Base-by-base conservation (phyloP, 2,888 invertebrate genomes). In the Temnothorax rugatulus region DNA sequence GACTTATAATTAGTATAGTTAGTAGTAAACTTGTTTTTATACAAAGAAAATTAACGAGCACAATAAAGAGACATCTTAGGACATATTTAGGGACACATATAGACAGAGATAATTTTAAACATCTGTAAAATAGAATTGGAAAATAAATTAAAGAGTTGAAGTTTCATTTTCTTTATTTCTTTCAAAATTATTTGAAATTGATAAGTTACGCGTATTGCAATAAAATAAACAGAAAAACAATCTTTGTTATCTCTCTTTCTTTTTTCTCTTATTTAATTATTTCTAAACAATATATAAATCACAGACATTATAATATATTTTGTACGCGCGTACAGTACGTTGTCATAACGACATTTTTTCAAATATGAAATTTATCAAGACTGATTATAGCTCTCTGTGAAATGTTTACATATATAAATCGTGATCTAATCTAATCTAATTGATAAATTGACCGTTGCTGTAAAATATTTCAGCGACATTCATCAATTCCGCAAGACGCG, bases 401-500 rank as follows among this genome's bases (percentile, higher is more conserved):
- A 18, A 41, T 66, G 15, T 5, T 8, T 34, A 47, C 29, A 3
- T 29, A 0, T 9, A 25, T 13, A 44, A 69, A 76, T 52, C 50
- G 2, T 4, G 9, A 8, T 52, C n/a, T 52, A n/a, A 52, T n/a
- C 8, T 52, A n/a, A 52, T 8, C 8, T 7, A 15, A 44, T 34
- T 69, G 34, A 50, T n/a, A 18, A 44, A 29, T 1, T 54, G n/a
- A 68, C 18, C 44, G 54, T n/a, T 66, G 41, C 11, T 13, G 47
- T 25, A 50, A 79, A 71, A 84, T 34, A 52, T 79, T 44, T n/a
- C 25, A 63, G 79, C 77, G 69, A 75, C 74, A 82, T 77, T 86
- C 34, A 63, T 88, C 54, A 77, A 64, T 61, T 71, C 38, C 69
- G 74, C 86, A 21, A 71, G 84, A 79, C 52, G 81, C 81, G 82